These are phyloP conservation scores for Labeo rohita DNA, from an alignment of 2,113 vertebrate genomes.

Conservation along the genomic window DNA sequence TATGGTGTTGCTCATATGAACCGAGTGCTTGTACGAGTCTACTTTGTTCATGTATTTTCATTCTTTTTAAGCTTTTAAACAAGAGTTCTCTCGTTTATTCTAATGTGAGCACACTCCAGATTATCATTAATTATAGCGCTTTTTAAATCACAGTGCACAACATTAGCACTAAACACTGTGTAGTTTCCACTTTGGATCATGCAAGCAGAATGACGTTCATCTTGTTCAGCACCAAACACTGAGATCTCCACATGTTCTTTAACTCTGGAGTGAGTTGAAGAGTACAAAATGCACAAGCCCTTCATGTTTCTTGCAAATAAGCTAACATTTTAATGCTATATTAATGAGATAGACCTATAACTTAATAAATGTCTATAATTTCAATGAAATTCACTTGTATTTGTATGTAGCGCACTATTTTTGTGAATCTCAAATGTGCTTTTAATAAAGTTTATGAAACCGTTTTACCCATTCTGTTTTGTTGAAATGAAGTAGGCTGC, in stretches of 20 bases:
- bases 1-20: slow-evolving; percentile 42
- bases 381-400: slow-evolving; percentile 45
- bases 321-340: slow-evolving; percentile 42
- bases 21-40: slow-evolving; percentile 20
- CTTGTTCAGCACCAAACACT: slow-evolving; percentile 22
- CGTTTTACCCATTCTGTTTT: neutral
- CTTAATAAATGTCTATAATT: slow-evolving; percentile 45
- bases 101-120: neutral
- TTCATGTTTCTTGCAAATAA: slow-evolving; percentile 43
- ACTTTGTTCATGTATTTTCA: neutral
- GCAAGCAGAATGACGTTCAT: slow-evolving; percentile 44
- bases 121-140: neutral
- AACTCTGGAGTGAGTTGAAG: neutral
- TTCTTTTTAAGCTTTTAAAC: neutral
- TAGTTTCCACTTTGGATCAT: neutral
- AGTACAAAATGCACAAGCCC: slow-evolving; percentile 19
- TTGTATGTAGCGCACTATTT: slow-evolving; percentile 44
- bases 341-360: slow-evolving; percentile 41
- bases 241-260: neutral
- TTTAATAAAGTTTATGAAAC: slow-evolving; percentile 36
- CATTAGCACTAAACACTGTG: neutral
- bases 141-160: neutral
- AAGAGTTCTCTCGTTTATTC: neutral
- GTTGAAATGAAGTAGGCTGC: neutral
- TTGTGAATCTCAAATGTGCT: slow-evolving; percentile 41